A percentile compares a stretch with the other conserved stretches of the same genome.
Conservation (phyloP, 2,888 invertebrate species). For the Epinotia ramella region DNA sequence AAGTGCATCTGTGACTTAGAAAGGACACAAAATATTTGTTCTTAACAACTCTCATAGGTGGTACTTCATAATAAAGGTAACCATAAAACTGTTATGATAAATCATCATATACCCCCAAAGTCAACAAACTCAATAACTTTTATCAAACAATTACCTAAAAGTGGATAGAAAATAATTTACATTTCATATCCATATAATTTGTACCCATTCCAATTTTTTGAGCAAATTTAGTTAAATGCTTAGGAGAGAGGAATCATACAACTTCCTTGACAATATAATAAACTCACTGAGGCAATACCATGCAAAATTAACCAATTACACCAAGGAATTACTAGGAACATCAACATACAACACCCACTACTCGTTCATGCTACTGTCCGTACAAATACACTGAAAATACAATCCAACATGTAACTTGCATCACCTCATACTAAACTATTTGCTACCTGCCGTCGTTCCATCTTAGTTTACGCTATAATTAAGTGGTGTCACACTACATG, state of each 20-base stretch:
- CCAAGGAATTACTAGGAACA: conserved; percentile 70
- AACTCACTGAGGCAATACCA: conserved; percentile 44
- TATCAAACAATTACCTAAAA: conserved; percentile 49
- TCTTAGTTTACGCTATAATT: conserved; percentile 52
- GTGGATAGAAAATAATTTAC: conserved; percentile 55
- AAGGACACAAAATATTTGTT: conserved; percentile 69
- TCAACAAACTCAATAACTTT: conserved; percentile 46
- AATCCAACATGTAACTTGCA: conserved; percentile 62
- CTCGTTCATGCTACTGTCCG: conserved; percentile 59
- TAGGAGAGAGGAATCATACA: conserved; percentile 52
- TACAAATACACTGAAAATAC: conserved; percentile 74
- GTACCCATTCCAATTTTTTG: conserved; percentile 65
- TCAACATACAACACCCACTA: conserved; percentile 64
- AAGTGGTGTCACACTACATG: conserved; percentile 38
- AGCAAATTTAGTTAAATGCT: conserved; percentile 66
- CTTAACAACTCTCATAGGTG: conserved; percentile 61
- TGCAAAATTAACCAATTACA: conserved; percentile 57
- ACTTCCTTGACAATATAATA: conserved; percentile 47
- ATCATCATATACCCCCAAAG: conserved; percentile 52
- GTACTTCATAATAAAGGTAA: conserved; percentile 65
- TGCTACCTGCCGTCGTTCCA: conserved; percentile 56
- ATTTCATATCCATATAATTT: conserved; percentile 52
- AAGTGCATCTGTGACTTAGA: conserved; percentile 70
- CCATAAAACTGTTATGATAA: conserved; percentile 63
- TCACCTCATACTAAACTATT: conserved; percentile 63